Evolutionary conservation across 2,888 invertebrate species (phyloP).

Genomic region (Bombyx huttoni): DNA sequence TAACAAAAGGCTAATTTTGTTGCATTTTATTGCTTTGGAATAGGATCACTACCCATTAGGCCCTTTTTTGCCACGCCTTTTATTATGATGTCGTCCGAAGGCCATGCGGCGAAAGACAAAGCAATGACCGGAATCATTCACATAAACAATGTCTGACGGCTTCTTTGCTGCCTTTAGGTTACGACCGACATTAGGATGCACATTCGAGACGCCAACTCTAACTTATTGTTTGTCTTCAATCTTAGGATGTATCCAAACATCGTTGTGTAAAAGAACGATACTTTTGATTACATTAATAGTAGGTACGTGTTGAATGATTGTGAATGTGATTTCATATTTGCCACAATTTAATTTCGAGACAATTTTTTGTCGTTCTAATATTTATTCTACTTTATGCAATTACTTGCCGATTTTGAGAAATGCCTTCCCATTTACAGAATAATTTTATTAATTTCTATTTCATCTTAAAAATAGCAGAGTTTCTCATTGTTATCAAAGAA

Average conservation of each 20-base stretch:
- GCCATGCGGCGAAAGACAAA: slow-evolving; percentile 64
- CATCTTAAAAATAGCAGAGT: not conserved
- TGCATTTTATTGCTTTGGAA: slow-evolving; percentile 68
- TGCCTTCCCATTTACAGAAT: too few species aligned
- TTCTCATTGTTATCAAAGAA: not conserved
- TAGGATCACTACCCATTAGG: slow-evolving; percentile 65
- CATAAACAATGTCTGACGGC: slow-evolving; percentile 67
- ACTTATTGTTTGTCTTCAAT: not conserved
- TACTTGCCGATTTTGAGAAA: too few species aligned
- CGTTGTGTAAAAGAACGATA: too few species aligned
- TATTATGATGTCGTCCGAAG: slow-evolving; percentile 70
- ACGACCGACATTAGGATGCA: slow-evolving; percentile 3
- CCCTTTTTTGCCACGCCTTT: slow-evolving; percentile 67
- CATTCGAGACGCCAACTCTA: not conserved
- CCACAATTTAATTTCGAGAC: too few species aligned
- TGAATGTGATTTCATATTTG: too few species aligned
- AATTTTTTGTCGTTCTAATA: too few species aligned
- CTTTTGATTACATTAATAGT: too few species aligned
- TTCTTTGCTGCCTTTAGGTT: slow-evolving; percentile 54
- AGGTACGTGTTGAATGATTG: too few species aligned
- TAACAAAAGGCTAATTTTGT: slow-evolving; percentile 69
- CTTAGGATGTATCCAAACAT: not conserved
- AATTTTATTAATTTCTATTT: too few species aligned
- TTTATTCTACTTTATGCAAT: too few species aligned
- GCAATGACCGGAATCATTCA: slow-evolving; percentile 55